Percentiles rank a stretch among this genome's conserved stretches.
Conservation (phyloP, 2,797 vertebrate genomes). For the Myripristis murdjan region DNA sequence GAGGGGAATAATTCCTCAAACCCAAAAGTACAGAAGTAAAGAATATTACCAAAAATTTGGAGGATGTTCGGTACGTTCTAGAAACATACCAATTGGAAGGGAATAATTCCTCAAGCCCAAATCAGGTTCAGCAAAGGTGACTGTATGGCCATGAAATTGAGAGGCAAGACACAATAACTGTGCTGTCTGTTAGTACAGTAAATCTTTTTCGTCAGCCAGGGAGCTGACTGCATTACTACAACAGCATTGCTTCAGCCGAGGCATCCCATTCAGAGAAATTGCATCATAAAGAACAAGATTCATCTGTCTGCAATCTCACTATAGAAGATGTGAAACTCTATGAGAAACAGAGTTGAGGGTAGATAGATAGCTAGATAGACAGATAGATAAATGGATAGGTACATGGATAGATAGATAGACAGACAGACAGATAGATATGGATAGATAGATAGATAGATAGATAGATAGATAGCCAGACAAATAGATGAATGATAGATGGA, state of each 20-base stretch:
- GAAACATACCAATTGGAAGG: conserved; percentile 29
- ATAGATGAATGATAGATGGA: neutral
- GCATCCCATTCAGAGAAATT: conserved; percentile 46
- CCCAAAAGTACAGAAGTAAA: too few species aligned
- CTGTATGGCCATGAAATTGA: conserved; percentile 24
- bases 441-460: neutral
- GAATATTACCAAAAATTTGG: neutral
- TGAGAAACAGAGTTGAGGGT: neutral
- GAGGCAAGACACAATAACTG: conserved; percentile 26
- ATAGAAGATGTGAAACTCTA: conserved; percentile 31
- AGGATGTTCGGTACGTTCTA: conserved; percentile 25
- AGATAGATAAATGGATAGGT: neutral
- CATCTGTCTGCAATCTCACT: conserved; percentile 32
- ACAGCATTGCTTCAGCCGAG: conserved; percentile 40
- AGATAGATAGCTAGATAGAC: neutral
- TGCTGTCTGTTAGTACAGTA: conserved; percentile 46
- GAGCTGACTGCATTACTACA: conserved; percentile 57
- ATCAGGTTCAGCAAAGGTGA: conserved; percentile 46
- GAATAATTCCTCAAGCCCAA: conserved; percentile 30
- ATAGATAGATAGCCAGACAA: too few species aligned
- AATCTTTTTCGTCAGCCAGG: conserved; percentile 48
- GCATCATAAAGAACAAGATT: conserved; percentile 60
- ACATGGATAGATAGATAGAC: neutral
- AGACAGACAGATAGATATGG: neutral
- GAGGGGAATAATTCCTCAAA: conserved; percentile 2